These are phyloP conservation scores for Natrix natrix DNA, from an alignment of 2,797 vertebrate species.

Conservation along the genomic window DNA sequence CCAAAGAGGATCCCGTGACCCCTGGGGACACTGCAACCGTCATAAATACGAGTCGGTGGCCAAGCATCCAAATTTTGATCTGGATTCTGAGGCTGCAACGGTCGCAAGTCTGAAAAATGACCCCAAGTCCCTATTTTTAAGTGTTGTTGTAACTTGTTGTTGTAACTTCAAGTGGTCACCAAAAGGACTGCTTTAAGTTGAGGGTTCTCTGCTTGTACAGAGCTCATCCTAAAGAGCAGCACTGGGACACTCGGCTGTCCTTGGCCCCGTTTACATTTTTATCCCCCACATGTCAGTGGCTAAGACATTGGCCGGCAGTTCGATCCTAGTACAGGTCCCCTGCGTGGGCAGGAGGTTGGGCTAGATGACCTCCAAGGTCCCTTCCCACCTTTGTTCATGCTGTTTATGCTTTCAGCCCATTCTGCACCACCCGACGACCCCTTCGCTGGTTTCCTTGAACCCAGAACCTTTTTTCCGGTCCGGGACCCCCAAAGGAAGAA, in stretches of 20 bases:
- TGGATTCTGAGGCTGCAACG: background rate
- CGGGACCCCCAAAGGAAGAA: background rate
- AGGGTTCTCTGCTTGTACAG: background rate
- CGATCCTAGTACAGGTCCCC: too few relatives aligned
- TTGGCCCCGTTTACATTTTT: background rate
- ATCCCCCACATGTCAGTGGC: background rate
- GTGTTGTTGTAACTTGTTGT: rapidly evolving
- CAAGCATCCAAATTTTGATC: background rate
- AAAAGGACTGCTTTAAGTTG: background rate
- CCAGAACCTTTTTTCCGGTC: background rate
- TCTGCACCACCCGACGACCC: background rate
- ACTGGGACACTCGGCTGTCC: background rate
- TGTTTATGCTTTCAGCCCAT: background rate
- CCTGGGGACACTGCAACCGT: background rate
- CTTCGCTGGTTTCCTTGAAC: background rate
- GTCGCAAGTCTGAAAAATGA: background rate
- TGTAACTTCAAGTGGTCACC: background rate
- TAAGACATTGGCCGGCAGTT: too few relatives aligned
- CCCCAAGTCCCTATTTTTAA: too few relatives aligned
- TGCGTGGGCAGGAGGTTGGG: too few relatives aligned
- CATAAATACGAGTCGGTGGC: background rate
- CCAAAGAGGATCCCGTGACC: background rate
- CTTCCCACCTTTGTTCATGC: too few relatives aligned
- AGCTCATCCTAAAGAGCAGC: background rate
- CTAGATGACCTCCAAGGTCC: too few relatives aligned